These are phyloP conservation scores for Agapornis roseicollis DNA, from an alignment of 2,113 vertebrate species.

Conservation along the genomic window DNA sequence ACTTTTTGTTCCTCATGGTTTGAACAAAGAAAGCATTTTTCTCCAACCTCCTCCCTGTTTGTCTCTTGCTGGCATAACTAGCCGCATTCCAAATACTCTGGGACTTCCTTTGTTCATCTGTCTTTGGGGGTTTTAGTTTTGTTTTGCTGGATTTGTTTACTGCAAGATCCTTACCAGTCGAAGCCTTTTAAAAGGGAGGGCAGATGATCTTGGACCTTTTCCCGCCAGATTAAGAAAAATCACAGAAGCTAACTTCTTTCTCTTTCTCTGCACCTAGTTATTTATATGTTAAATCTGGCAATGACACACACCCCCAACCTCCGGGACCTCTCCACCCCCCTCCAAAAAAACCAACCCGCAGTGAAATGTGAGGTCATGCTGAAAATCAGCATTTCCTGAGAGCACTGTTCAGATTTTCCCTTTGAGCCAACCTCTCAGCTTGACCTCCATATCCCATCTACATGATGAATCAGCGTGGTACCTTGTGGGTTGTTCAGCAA, in stretches of 20 bases:
- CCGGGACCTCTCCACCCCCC: too few relatives aligned
- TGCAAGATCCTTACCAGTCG: background rate
- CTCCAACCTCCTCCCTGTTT: background rate
- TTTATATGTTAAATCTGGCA: background rate
- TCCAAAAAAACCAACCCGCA: too few relatives aligned
- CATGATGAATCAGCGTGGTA: background rate
- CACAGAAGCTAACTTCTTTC: background rate
- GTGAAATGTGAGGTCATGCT: background rate
- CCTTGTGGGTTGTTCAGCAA: background rate
- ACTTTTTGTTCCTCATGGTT: background rate
- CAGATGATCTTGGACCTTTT: background rate
- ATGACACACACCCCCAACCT: background rate
- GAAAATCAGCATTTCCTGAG: background rate
- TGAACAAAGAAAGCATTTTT: background rate
- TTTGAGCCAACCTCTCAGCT: background rate
- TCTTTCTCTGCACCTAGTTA: background rate
- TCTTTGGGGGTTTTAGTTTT: background rate
- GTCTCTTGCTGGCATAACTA: background rate
- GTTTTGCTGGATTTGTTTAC: background rate
- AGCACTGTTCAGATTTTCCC: background rate
- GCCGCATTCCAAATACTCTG: background rate
- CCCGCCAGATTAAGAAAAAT: background rate
- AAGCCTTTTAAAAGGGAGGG: background rate
- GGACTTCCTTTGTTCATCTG: background rate
- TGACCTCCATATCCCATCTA: background rate